Evolutionary conservation across 92 coral and sea anemone species (phyloP), one percentile per base, ranked within the genome.

Genomic region (Desmophyllum pertusum): DNA sequence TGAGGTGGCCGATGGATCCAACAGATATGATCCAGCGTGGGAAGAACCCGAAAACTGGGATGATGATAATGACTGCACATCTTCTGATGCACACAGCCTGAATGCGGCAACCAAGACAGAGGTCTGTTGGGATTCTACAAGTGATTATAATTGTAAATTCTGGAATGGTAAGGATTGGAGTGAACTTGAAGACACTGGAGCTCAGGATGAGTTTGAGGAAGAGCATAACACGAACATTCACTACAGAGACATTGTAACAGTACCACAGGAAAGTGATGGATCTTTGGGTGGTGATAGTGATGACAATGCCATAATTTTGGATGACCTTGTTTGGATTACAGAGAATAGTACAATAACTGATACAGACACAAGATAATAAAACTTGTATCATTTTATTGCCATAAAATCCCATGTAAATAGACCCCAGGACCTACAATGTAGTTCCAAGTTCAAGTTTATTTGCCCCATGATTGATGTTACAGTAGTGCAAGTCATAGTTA

Each of bases 241-340:
- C 64, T 57, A 45, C 86, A 36, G 61, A 19, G 40, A 71, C 41
- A 72, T 40, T 73, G 69, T 19, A 29, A 62, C 77, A 37, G 42
- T 82, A 9, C 27, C 6, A 10, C 79, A 71, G 5, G 79, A 82
- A 50, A 85, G 78, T 85, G 83, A 85, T 68, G 89, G 71, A 39
- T 82, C 86, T 2, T 41, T 29, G 43, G 51, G 41, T 19, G 65
- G 53, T 73, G 88, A 79, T 25, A 73, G 81, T 64, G 83, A 81
- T 75, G 83, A 83, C n/a, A 61, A 85, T 62, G 87, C 70, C 4
- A 85, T 76, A n/a, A n/a, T n/a, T n/a, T n/a, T n/a, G 50, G 93
- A 86, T 71, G 88, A 61, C 39, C 85, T 90, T 46, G 61, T 86
- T 53, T 90, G 93, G 93, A 90, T 90, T 55, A 38, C 76, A 57